Percentiles rank a stretch among this genome's conserved stretches.
Evolutionary conservation across 2,888 invertebrate genomes (phyloP).

Genomic region (Protodeltote pygarga): DNA sequence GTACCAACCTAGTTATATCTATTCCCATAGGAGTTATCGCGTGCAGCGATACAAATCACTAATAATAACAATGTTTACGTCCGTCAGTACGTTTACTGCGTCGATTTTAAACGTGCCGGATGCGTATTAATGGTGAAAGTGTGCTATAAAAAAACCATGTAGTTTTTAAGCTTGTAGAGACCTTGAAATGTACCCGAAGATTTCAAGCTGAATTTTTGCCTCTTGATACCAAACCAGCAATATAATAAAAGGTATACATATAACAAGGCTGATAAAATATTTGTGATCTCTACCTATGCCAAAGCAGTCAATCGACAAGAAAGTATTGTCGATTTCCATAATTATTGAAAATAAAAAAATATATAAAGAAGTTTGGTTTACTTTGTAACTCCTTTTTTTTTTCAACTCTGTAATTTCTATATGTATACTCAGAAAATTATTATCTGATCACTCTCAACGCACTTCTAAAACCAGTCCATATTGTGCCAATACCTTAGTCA

Average conservation of each 20-base stretch:
- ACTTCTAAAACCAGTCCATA: constrained; percentile 2
- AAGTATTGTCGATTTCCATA: no score
- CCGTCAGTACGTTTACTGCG: constrained; percentile 45
- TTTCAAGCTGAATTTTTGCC: no score
- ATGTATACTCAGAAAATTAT: neutral
- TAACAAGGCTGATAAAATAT: no score
- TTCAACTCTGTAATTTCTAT: neutral
- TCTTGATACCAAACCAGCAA: no score
- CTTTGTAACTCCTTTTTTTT: no score
- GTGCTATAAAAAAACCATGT: constrained; percentile 30
- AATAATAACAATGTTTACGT: constrained; percentile 54
- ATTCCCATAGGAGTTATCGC: constrained; percentile 50
- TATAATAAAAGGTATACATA: no score
- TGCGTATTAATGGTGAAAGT: constrained; percentile 38
- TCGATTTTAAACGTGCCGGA: constrained; percentile 46
- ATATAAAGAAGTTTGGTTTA: no score
- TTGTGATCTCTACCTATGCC: no score
- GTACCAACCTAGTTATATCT: constrained; percentile 54
- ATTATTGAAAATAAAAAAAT: no score
- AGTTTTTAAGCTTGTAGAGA: constrained; percentile 5
- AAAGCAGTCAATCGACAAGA: no score
- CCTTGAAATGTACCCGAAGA: no score
- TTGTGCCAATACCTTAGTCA: constrained; percentile 19
- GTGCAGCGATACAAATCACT: constrained; percentile 47
- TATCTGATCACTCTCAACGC: constrained; percentile 1